These are phyloP conservation scores for Hemitrygon akajei DNA, from an alignment of 2,797 vertebrate species.

Conservation along the genomic window DNA sequence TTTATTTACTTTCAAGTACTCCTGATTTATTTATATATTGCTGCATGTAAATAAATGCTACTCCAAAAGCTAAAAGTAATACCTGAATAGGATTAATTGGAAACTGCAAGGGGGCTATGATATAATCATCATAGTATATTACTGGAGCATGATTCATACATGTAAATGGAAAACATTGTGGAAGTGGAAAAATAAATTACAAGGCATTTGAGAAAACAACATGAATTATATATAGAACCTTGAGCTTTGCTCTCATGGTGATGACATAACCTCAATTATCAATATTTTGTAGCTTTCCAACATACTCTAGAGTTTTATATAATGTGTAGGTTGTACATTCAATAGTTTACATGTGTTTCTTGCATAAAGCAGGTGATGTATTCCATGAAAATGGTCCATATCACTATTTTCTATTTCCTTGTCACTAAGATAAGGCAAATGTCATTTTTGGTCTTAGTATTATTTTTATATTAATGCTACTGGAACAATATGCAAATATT, in stretches of 20 bases:
- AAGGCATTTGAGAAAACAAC: conserved; percentile 8
- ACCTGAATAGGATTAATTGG: neutral
- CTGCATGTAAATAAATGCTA: neutral
- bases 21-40: neutral
- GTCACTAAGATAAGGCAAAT: neutral
- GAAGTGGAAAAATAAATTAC: neutral
- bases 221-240: conserved; percentile 11
- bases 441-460: neutral
- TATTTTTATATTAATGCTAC: neutral
- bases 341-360: too few species aligned
- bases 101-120: conserved; percentile 7
- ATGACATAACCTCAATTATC: neutral
- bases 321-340: neutral
- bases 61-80: neutral
- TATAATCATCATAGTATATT: neutral
- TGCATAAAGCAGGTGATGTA: too few species aligned
- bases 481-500: neutral
- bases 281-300: neutral
- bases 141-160: neutral
- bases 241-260: neutral
- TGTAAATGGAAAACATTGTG: conserved; percentile 1
- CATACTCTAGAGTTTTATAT: neutral
- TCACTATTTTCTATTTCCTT: too few species aligned
- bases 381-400: too few species aligned
- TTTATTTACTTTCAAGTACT: neutral